Conservation (phyloP, 2,797 vertebrate species). For the Lepus townsendii region DNA sequence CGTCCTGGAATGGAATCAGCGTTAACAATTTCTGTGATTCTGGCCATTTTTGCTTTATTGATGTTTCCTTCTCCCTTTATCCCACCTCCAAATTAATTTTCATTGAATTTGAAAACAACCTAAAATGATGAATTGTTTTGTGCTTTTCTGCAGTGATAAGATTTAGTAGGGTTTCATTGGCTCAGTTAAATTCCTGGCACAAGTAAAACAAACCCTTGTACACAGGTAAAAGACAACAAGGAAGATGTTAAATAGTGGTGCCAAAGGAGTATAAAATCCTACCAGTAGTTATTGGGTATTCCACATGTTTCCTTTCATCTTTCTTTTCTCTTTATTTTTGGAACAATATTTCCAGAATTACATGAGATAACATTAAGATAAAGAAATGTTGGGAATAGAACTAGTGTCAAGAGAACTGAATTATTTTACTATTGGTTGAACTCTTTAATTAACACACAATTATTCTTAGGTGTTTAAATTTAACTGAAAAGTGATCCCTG, state of each 20-base stretch:
- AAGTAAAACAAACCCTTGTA: constrained; percentile 82
- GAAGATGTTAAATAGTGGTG: constrained; percentile 49
- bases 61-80: constrained; percentile 79
- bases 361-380: not conserved
- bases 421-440: not conserved
- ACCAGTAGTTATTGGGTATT: not conserved
- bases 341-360: constrained; percentile 6
- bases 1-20: constrained; percentile 83
- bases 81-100: constrained; percentile 77
- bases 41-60: constrained; percentile 83
- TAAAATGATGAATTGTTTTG: constrained; percentile 85
- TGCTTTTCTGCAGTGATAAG: constrained; percentile 83
- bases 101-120: constrained; percentile 80
- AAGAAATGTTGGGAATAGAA: not conserved
- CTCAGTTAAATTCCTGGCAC: constrained; percentile 83
- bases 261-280: not conserved
- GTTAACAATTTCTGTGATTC: constrained; percentile 84
- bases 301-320: not conserved
- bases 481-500: too few relatives aligned
- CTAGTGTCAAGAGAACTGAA: not conserved
- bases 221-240: constrained; percentile 76
- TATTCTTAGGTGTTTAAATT: too few relatives aligned
- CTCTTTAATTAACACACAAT: too few relatives aligned
- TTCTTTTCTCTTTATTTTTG: too few relatives aligned
- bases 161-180: constrained; percentile 83